Evolutionary conservation across 2,888 invertebrate genomes (phyloP).

Genomic region (Pterobdella sp.): DNA sequence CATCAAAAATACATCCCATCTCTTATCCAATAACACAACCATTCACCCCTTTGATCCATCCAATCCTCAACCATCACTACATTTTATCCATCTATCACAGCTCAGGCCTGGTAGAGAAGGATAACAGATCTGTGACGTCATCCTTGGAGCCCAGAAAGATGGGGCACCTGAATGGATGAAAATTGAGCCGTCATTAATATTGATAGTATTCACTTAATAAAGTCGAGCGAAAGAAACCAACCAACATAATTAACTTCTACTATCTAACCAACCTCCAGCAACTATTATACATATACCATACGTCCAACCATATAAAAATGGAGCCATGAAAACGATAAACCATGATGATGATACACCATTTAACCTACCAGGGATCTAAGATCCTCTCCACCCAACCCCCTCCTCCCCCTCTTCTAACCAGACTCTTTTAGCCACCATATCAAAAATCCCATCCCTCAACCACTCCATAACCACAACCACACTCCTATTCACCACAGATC

Average conservation of each 20-base stretch:
- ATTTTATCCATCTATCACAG: too few species aligned
- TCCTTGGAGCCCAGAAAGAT: conserved; percentile 83
- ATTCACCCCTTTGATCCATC: too few species aligned
- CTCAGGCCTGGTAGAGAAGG: conserved; percentile 39
- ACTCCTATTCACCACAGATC: neutral
- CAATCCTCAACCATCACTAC: too few species aligned
- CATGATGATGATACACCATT: too few species aligned
- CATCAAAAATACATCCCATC: too few species aligned
- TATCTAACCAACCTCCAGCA: too few species aligned
- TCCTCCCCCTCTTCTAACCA: neutral
- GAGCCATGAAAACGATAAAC: too few species aligned
- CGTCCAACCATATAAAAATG: too few species aligned
- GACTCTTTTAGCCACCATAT: neutral
- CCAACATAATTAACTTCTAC: too few species aligned
- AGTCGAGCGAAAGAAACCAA: too few species aligned
- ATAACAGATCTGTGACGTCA: conserved; percentile 71
- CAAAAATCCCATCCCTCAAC: neutral
- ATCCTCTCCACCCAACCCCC: neutral
- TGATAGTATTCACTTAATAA: neutral
- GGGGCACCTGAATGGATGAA: conserved; percentile 60
- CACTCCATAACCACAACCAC: neutral
- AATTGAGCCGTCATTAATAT: neutral
- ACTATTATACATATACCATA: too few species aligned
- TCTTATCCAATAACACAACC: too few species aligned
- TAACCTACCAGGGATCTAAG: neutral